Base-by-base conservation (phyloP, 2,113 vertebrate species). In the Saiga tatarica region DNA sequence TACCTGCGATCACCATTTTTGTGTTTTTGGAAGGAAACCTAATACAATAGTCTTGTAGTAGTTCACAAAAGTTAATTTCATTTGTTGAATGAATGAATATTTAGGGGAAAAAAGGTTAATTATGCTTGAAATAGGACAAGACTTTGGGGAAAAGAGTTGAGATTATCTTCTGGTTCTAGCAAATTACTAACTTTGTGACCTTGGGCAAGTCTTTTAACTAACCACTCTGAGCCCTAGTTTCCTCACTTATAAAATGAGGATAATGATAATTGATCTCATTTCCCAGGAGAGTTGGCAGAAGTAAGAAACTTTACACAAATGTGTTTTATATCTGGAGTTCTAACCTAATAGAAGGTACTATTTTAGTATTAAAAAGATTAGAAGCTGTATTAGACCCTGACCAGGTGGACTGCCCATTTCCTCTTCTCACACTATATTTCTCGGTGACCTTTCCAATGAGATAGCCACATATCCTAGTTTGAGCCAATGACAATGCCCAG, bases 151-250 rank as follows among this genome's bases (percentile, higher is more conserved):
- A 89, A 89, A 60, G 93, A 59, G 16, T 87, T 93, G 55, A 91
- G 89, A 97, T 97, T 95, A 89, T 71, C 93, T 62, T 83, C 55
- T 95, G 88, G 25, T 33, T 94, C 88, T 89, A 95, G 74, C 42
- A 96, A 96, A 97, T 97, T 96, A 91, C 93, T 91, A 95, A 83
- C 95, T 97, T 97, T 95, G 97, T 97, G 97, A 98, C 96, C 95
- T 91, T 98, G 97, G 97, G 98, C 98, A 97, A 98, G 97, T 97
- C 98, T 97, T 87, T 97, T 97, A 98, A 94, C 96, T 97, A 98
- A 96, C 95, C 89, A 98, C 60, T 91, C 76, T 45, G 92, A 97
- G 82, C 45, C 81, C 81, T 90, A 83, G 53, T 96, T 97, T 96
- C 94, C 78, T 91, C 67, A 86, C 89, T 96, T 95, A 47, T 71